Conservation (phyloP, 2,888 invertebrate genomes). For the Agrochola litura region DNA sequence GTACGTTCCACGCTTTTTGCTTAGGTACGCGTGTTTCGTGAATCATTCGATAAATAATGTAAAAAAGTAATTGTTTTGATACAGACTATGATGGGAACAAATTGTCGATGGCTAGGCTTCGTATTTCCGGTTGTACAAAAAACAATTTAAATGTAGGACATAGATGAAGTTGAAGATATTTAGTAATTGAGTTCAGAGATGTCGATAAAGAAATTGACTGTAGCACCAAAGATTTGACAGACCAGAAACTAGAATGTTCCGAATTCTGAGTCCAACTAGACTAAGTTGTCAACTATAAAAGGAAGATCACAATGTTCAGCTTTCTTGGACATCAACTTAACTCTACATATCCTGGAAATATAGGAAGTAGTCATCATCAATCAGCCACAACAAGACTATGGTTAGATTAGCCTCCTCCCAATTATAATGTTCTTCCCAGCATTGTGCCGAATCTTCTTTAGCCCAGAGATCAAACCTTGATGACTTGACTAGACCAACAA, state of each 20-base stretch:
- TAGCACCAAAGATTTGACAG: too few species aligned
- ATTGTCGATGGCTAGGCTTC: constrained; percentile 30
- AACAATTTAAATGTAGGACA: constrained; percentile 9
- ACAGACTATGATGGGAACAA: constrained; percentile 44
- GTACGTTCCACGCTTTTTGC: constrained; percentile 60
- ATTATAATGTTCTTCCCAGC: not conserved
- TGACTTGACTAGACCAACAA: not conserved
- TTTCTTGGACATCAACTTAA: too few species aligned
- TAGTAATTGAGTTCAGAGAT: not conserved
- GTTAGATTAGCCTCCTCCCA: not conserved
- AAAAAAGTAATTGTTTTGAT: constrained; percentile 60
- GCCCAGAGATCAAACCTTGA: not conserved
- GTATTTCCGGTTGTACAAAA: constrained; percentile 43
- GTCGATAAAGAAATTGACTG: not conserved
- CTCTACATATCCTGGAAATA: too few species aligned
- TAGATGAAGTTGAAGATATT: not conserved
- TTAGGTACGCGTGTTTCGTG: constrained; percentile 48
- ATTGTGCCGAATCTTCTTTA: too few species aligned
- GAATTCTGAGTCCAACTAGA: too few species aligned
- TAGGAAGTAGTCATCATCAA: too few species aligned
- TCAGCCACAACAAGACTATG: too few species aligned
- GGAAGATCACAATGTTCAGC: too few species aligned
- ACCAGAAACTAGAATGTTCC: too few species aligned
- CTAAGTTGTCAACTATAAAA: too few species aligned
- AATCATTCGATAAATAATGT: constrained; percentile 56